Evolutionary conservation across 2,888 invertebrate genomes (phyloP), one percentile per base, ranked within the genome.

Genomic region (Pseudanteris insignis): DNA sequence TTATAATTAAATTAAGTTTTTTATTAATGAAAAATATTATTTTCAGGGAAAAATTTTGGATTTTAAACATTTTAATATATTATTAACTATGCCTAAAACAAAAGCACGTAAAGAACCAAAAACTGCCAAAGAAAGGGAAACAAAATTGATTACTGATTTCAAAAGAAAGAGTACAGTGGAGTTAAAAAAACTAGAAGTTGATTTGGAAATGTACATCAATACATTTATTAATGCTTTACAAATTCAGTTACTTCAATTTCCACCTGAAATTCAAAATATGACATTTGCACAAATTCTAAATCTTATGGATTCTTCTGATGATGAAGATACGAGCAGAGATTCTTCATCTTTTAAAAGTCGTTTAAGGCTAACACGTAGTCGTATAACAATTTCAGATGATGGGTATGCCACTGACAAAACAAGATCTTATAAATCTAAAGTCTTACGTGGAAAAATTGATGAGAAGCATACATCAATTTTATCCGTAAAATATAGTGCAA

Each of bases 361-460:
- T 8, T n/a, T 34, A 8, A 33, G 11, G 5, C 10, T 2, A 2
- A 44, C 4, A 2, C 11, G 5, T 11, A 40, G 2, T 18, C 32
- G 36, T 2, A 14, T 13, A 3, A 46, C 33, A 3, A 10, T 8
- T 10, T 58, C 58, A 1, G 58, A 58, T 34, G 58, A 59, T 26
- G 58, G 58, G 2, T 58, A 58, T 10, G 14, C n/a, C 7, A 58
- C 58, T 0, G 58, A 58, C 18, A 58, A 58, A 33, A 44, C 50
- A 0, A 37, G 29, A 9, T 50, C 44, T 10, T 38, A 44, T 2
- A 38, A 44, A 2, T 32, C 43, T 1, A 44, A 44, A 9, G 4
- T 33, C 2, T 10, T 15, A 2, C 4, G 3, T 6, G 18, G 18
- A 18, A 18, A 3, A 6, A 6, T 18, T 3, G 18, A 18, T 4